Percentiles rank a stretch among this genome's conserved stretches.
Evolutionary conservation across 2,113 vertebrate genomes (phyloP).

Genomic region (Petrocephalus microphthalmus): DNA sequence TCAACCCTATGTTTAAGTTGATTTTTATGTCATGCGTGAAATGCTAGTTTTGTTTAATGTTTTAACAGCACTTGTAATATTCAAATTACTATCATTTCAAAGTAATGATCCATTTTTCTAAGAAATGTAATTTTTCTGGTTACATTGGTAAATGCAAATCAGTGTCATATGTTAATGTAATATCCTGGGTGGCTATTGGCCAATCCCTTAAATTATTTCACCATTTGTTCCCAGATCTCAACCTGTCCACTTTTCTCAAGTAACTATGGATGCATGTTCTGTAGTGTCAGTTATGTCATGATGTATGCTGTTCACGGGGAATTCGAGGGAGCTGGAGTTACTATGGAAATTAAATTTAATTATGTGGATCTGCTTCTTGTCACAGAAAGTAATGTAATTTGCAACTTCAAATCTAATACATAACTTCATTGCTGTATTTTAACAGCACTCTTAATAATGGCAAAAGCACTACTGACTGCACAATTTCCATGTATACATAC

Average conservation of each 20-base stretch:
- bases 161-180: neutral
- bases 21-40: neutral
- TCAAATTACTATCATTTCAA: neutral
- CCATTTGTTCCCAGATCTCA: neutral
- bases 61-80: neutral
- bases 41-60: slow-evolving; percentile 1
- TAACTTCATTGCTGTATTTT: neutral
- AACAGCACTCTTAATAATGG: neutral
- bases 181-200: neutral
- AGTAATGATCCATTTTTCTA: neutral
- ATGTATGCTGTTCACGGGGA: neutral
- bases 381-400: neutral
- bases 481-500: neutral
- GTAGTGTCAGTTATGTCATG: neutral
- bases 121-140: neutral
- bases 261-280: neutral
- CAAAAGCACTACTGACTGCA: neutral
- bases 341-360: neutral
- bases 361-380: neutral
- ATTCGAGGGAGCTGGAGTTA: neutral
- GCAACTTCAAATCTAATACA: neutral
- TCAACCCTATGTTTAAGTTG: neutral
- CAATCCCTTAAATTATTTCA: slow-evolving; percentile 11
- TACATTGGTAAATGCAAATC: neutral
- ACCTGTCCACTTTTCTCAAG: neutral